A percentile compares a stretch with the other conserved stretches of the same genome.
Conservation (phyloP, 2,888 invertebrate species). For the Druceiella hillmani region DNA sequence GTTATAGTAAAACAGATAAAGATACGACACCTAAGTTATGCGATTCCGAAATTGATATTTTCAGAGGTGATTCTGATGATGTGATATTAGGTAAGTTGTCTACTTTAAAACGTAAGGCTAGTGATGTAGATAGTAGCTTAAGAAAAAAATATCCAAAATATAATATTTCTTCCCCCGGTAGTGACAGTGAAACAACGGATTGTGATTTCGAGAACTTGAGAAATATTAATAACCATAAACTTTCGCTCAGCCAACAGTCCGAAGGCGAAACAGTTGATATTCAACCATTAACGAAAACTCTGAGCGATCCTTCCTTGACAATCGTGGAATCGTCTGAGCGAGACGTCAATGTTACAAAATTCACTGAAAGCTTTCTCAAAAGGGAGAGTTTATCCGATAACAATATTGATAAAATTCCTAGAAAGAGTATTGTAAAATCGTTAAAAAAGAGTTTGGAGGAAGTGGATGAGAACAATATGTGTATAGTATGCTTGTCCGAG, state of each 20-base stretch:
- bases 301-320: constrained; percentile 40
- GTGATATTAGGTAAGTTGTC: constrained; percentile 19
- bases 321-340: constrained; percentile 28
- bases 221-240: constrained; percentile 7
- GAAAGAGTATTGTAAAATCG: constrained; percentile 30
- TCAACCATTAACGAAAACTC: constrained; percentile 34
- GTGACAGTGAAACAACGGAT: constrained; percentile 27
- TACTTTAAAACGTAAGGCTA: constrained; percentile 30
- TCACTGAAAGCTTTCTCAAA: constrained; percentile 16
- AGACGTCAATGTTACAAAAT: constrained; percentile 12
- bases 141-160: constrained; percentile 30
- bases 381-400: constrained; percentile 8
- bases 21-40: too few species aligned
- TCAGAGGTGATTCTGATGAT: background rate
- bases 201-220: too few species aligned
- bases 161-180: constrained; percentile 18
- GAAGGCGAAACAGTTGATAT: constrained; percentile 26
- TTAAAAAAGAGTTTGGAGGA: constrained; percentile 31
- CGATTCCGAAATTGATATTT: background rate
- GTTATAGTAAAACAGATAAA: background rate
- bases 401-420: constrained; percentile 17
- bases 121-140: constrained; percentile 30
- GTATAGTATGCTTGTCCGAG: constrained; percentile 56
- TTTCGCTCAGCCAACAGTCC: constrained; percentile 13
- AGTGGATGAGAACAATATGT: constrained; percentile 36